A percentile compares a stretch with the other conserved stretches of the same genome.
These are phyloP conservation scores for Acanthosepion pharaonis DNA, from an alignment of 2,888 invertebrate genomes.

Conservation along the genomic window DNA sequence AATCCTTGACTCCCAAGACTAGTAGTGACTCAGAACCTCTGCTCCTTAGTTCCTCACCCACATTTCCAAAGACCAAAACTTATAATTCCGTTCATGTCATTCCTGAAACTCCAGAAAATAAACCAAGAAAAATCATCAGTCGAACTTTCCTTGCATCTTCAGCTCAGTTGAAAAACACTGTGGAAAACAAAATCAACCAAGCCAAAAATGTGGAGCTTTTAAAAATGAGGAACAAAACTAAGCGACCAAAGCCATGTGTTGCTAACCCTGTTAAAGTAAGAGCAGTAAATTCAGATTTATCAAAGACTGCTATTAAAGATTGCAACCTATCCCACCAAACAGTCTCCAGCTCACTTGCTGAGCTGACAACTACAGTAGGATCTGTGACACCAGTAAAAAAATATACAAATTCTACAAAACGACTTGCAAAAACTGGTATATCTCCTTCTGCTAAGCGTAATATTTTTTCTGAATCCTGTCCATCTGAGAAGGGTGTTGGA, in stretches of 20 bases:
- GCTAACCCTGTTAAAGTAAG: background rate
- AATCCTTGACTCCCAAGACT: background rate
- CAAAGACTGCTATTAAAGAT: background rate
- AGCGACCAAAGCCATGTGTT: background rate
- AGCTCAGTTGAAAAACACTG: background rate
- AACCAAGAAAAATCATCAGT: background rate
- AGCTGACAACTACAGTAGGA: background rate
- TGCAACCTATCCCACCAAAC: background rate
- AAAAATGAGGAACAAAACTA: background rate
- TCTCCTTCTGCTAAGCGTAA: slow-evolving; percentile 59
- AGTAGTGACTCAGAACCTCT: background rate
- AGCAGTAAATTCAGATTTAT: background rate
- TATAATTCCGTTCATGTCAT: background rate
- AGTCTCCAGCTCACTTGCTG: background rate
- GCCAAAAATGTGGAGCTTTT: background rate
- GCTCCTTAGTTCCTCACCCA: background rate
- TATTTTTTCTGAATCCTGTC: background rate
- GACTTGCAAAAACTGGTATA: slow-evolving; percentile 59
- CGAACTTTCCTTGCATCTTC: slow-evolving; percentile 10
- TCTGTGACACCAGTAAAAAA: slow-evolving; percentile 40
- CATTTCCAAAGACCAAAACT: background rate
- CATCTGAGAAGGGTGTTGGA: background rate
- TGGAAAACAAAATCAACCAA: background rate
- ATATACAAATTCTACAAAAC: slow-evolving; percentile 52
- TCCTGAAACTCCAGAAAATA: slow-evolving; percentile 36